phyloP scores from a whole-genome alignment of 2,113 vertebrate genomes.

The Sterna hirundo region DNA sequence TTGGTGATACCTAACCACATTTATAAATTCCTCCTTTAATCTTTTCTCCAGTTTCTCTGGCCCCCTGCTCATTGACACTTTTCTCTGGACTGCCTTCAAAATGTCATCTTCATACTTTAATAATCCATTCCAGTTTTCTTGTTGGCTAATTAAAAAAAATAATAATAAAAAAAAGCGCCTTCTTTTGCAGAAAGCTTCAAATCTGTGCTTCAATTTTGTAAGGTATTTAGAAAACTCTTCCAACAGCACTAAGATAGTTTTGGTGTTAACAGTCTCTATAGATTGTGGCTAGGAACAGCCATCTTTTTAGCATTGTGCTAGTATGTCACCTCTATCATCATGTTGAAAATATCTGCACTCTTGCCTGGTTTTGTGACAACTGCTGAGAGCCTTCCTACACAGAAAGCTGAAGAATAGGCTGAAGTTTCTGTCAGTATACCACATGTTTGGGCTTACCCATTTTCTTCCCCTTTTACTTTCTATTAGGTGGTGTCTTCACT shows the following conservation, averaged over 20 bases:
- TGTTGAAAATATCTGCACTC: neutral
- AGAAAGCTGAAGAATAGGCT: neutral
- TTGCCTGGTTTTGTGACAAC: neutral
- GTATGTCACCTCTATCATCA: neutral
- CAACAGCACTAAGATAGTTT: neutral
- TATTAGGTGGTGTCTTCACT: neutral
- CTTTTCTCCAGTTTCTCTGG: neutral
- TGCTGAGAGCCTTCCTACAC: neutral
- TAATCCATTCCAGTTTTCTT: neutral
- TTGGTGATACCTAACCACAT: fast-evolving
- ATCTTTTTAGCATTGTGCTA: neutral
- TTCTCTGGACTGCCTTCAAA: neutral
- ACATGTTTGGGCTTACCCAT: neutral
- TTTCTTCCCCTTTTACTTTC: neutral
- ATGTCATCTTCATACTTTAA: neutral
- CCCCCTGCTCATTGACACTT: neutral
- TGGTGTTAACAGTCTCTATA: neutral
- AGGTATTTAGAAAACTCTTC: neutral
- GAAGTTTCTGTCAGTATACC: neutral
- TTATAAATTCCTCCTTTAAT: neutral
- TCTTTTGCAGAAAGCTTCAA: neutral
- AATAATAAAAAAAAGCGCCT: neutral
- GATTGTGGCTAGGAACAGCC: neutral
- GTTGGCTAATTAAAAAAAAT: neutral
- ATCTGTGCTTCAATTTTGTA: neutral